These are phyloP conservation scores for Passerina amoena DNA, from an alignment of 2,113 vertebrate species.

Conservation along the genomic window DNA sequence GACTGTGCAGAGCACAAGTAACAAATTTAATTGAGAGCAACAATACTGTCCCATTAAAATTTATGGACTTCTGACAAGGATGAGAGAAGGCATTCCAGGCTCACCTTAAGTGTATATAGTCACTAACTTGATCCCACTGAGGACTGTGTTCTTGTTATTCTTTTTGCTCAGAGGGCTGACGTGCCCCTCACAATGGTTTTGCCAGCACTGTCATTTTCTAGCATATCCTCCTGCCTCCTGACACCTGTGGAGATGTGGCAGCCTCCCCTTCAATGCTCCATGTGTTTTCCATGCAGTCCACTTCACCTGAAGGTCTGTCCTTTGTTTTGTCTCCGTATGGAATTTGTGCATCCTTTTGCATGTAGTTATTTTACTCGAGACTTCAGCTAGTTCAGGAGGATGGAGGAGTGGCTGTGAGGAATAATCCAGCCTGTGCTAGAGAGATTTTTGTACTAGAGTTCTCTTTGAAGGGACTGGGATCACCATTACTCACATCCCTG, in stretches of 20 bases:
- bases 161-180: background rate
- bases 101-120: background rate
- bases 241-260: background rate
- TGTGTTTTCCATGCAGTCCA: background rate
- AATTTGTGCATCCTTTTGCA: background rate
- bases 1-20: background rate
- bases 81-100: background rate
- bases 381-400: background rate
- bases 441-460: background rate
- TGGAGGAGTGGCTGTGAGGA: background rate
- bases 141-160: background rate
- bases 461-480: background rate
- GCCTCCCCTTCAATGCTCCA: background rate
- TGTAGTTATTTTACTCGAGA: background rate
- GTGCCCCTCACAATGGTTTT: fast-evolving
- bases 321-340: background rate
- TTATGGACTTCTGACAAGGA: background rate
- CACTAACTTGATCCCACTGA: background rate
- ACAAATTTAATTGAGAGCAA: background rate
- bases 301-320: background rate
- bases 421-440: background rate
- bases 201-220: background rate
- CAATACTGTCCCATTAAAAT: background rate
- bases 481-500: background rate
- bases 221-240: background rate